A percentile compares a stretch with the other conserved stretches of the same genome.
phyloP scores from a whole-genome alignment of 2,113 vertebrate genomes.

The Echinops telfairi region DNA sequence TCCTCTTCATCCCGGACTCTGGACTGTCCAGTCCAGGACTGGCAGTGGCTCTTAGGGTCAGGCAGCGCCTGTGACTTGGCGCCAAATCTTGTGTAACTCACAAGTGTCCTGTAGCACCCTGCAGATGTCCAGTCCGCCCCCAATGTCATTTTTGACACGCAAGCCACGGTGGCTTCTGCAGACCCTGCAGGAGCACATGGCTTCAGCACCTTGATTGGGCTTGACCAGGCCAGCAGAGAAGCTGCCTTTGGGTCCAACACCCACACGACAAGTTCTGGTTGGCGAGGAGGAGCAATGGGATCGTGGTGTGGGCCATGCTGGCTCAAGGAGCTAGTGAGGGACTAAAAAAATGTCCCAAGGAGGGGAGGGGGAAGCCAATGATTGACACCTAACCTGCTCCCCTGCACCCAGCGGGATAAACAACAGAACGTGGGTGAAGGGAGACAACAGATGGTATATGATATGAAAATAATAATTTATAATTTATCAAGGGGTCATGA shows the following conservation, averaged over 20 bases:
- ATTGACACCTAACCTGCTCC: too few species aligned
- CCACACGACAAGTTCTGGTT: not conserved
- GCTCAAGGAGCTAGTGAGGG: not conserved
- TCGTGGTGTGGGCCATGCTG: not conserved
- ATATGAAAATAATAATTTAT: too few species aligned
- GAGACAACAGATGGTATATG: too few species aligned
- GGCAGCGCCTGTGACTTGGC: not conserved
- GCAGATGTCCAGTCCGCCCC: too few species aligned
- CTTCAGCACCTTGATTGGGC: not conserved
- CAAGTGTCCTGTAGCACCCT: not conserved
- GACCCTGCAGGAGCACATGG: not conserved
- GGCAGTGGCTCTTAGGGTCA: too few species aligned
- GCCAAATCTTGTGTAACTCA: too few species aligned
- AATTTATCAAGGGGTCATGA: too few species aligned
- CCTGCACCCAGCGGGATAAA: not conserved
- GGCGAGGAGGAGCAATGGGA: not conserved
- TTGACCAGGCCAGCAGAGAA: not conserved
- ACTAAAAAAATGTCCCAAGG: too few species aligned
- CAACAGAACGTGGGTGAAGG: too few species aligned
- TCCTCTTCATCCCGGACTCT: not conserved
- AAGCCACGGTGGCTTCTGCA: not conserved
- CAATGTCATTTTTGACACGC: not conserved
- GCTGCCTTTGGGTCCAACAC: not conserved
- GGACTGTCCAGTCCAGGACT: accelerated
- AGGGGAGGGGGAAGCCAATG: too few species aligned